A percentile compares a stretch with the other conserved stretches of the same genome.
phyloP scores from a whole-genome alignment of 2,888 invertebrate genomes.

The Diachrysia chrysitis region DNA sequence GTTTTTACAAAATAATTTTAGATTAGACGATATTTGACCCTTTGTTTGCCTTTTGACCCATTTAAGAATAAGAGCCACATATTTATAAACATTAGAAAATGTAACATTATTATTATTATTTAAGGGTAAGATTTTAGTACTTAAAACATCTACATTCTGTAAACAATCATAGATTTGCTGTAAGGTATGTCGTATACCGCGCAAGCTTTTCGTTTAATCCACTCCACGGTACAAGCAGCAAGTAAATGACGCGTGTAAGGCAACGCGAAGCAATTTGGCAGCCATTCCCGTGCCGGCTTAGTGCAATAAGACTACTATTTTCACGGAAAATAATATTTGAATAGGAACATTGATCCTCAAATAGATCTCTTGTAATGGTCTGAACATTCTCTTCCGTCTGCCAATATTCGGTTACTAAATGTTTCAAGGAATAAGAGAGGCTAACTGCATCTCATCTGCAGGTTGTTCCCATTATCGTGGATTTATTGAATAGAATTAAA shows the following conservation, averaged over 20 bases:
- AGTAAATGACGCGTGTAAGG: constrained; percentile 85
- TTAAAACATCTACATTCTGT: background rate
- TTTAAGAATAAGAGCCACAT: too few relatives aligned
- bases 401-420: constrained; percentile 14
- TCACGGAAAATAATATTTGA: constrained; percentile 73
- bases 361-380: constrained; percentile 47
- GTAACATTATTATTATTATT: too few relatives aligned
- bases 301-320: constrained; percentile 72
- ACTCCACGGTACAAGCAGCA: constrained; percentile 60
- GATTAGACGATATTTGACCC: too few relatives aligned
- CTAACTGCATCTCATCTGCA: background rate
- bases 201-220: constrained; percentile 55
- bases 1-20: too few relatives aligned
- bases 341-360: constrained; percentile 57
- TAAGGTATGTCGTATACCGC: constrained; percentile 33
- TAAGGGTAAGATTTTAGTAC: too few relatives aligned
- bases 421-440: background rate
- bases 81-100: too few relatives aligned
- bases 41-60: too few relatives aligned
- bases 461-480: too few relatives aligned
- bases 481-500: too few relatives aligned
- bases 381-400: constrained; percentile 27
- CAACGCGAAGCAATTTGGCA: constrained; percentile 86
- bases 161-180: background rate
- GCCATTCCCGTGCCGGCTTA: constrained; percentile 71